Base-by-base conservation (phyloP, 2,888 invertebrate species). In the Platerodrilus igneus region DNA sequence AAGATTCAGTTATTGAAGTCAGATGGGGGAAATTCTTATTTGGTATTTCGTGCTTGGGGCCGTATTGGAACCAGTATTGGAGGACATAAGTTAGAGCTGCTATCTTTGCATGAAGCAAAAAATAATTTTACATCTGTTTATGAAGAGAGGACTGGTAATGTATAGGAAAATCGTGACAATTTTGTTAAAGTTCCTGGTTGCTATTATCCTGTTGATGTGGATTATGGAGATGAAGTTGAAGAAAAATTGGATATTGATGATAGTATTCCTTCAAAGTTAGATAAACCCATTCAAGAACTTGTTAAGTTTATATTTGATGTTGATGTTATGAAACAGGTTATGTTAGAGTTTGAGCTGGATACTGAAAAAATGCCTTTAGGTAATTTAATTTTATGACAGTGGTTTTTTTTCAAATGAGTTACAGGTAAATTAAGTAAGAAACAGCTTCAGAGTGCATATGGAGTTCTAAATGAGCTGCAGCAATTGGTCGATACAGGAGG, bases 351-450 rank as follows among this genome's bases (percentile, higher is more conserved):
- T 69, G 94, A 99, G 74, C 73, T 99, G 52, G 97, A 99, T 66
- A 79, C 89, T 55, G 92, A 94, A 47, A 96, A 97, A 70, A 96
- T 99, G 97, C 99, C 99, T 0, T 71, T 99, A 5, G 99, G 55
- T 51, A 45, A 39, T 11, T n/a, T n/a, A n/a, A n/a, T n/a, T n/a
- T n/a, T n/a, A n/a, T n/a, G n/a, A n/a, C n/a, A n/a, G n/a, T n/a
- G n/a, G 30, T 36, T 18, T 27, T 36, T 37, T n/a, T n/a, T n/a
- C n/a, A n/a, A n/a, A n/a, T n/a, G n/a, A n/a, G n/a, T n/a, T n/a
- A 15, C 27, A 54, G 55, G 97, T 13, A 97, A 97, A 70, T 68
- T 99, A 7, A 94, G 94, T 2, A 83, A 87, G 62, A 82, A 84
- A 37, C 93, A 95, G 71, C 83, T 99, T 38, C 81, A 87, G 59